These are phyloP conservation scores for Pachycephus smyrnensis DNA, from an alignment of 2,888 invertebrate species.

Conservation along the genomic window DNA sequence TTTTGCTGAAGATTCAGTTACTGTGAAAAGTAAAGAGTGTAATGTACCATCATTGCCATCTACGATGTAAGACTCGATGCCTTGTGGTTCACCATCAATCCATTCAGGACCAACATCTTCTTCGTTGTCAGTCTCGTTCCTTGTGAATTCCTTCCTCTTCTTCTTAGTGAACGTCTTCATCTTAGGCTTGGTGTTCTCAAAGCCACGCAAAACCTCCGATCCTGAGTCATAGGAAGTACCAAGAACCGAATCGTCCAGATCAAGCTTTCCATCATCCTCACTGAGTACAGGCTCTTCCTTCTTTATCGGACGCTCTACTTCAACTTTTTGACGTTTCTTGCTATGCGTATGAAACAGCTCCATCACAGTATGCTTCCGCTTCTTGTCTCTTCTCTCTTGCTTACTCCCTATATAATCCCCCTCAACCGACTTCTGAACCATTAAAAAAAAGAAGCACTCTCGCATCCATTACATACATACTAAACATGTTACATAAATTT, in stretches of 20 bases:
- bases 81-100: constrained; percentile 61
- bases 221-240: constrained; percentile 50
- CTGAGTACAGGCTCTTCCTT: constrained; percentile 14
- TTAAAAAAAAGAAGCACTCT: neutral
- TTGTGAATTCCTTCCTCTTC: constrained; percentile 44
- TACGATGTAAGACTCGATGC: constrained; percentile 60
- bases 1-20: neutral
- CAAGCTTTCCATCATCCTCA: constrained; percentile 28
- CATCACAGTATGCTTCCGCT: constrained; percentile 77
- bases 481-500: neutral
- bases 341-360: constrained; percentile 75
- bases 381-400: constrained; percentile 78
- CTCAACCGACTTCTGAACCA: constrained; percentile 1
- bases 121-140: constrained; percentile 48
- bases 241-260: constrained; percentile 37
- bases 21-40: neutral
- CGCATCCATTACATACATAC: neutral
- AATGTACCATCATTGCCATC: constrained; percentile 59
- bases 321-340: constrained; percentile 61
- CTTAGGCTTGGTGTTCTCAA: constrained; percentile 50
- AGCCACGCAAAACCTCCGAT: constrained; percentile 49
- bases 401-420: constrained; percentile 69
- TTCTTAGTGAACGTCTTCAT: constrained; percentile 46
- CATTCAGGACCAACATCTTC: constrained; percentile 59
- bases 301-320: constrained; percentile 34